Conservation (phyloP, 2,888 invertebrate species). For the Yponomeuta sedellus region DNA sequence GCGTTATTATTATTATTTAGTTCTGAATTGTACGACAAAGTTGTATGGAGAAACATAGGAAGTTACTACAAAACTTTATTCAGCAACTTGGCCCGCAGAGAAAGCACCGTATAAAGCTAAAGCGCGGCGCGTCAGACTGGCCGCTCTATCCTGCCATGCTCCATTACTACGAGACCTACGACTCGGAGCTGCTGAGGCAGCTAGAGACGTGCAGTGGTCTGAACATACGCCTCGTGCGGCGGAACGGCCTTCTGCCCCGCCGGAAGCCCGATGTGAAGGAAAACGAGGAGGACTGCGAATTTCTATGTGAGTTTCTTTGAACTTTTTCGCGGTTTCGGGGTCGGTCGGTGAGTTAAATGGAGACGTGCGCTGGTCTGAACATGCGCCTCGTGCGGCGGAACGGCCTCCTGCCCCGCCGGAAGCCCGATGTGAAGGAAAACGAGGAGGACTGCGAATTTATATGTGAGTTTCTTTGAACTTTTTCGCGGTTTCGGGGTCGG, state of each 20-base stretch:
- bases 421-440: conserved; percentile 24
- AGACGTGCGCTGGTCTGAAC: background rate
- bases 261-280: conserved; percentile 16
- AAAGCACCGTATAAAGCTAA: conserved; percentile 52
- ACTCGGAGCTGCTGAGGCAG: conserved; percentile 33
- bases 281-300: conserved; percentile 44
- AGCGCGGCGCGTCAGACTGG: conserved; percentile 49
- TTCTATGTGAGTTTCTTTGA: conserved; percentile 50
- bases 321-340: too few relatives aligned
- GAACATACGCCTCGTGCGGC: background rate
- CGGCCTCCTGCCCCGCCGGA: background rate
- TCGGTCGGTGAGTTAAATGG: background rate
- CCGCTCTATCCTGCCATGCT: conserved; percentile 50
- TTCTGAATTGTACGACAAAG: too few relatives aligned
- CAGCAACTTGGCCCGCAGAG: conserved; percentile 34
- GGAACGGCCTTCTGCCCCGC: background rate
- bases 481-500: too few relatives aligned
- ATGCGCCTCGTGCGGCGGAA: background rate
- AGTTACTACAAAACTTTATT: background rate
- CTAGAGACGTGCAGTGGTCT: background rate
- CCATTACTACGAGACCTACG: conserved; percentile 44
- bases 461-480: too few relatives aligned
- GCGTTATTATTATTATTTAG: too few relatives aligned
- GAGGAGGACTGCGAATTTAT: conserved; percentile 44
- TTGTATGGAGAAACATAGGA: too few relatives aligned